phyloP scores from a whole-genome alignment of 2,113 vertebrate species.

The Apistogramma diplotaenia region DNA sequence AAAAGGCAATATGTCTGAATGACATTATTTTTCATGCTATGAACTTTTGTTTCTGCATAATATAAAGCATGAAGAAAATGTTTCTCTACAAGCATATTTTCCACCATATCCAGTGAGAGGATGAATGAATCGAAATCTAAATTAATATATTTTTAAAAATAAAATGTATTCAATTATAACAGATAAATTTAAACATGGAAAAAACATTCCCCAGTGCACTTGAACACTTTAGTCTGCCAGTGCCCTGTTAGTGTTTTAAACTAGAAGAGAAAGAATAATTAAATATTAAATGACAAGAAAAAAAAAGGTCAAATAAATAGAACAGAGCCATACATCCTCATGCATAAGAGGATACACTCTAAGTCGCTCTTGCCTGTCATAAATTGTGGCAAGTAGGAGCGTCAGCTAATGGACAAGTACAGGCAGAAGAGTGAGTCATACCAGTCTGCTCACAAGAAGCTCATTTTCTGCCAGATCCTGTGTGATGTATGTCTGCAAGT shows the following conservation, averaged over 20 bases:
- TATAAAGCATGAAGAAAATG: not conserved
- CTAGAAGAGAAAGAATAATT: not conserved
- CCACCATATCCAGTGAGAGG: not conserved
- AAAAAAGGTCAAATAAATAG: not conserved
- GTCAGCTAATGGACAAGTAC: constrained; percentile 35
- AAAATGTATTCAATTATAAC: no score
- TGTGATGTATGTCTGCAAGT: constrained; percentile 30
- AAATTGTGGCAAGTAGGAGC: constrained; percentile 12
- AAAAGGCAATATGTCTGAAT: not conserved
- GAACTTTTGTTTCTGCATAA: not conserved
- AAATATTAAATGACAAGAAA: not conserved
- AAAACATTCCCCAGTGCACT: not conserved
- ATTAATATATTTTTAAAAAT: not conserved
- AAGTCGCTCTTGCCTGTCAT: constrained; percentile 23
- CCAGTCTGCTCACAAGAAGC: constrained; percentile 27
- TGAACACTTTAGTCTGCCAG: not conserved
- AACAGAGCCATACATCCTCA: not conserved
- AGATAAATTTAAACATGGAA: not conserved
- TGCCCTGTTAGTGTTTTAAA: not conserved
- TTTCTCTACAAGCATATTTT: not conserved
- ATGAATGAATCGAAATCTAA: not conserved
- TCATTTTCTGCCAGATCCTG: constrained; percentile 22
- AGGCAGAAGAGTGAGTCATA: constrained; percentile 56
- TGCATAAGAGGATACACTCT: not conserved
- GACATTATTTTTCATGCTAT: not conserved